A percentile compares a stretch with the other conserved stretches of the same genome.
Conservation (phyloP, 1,140 invertebrate genomes). For the Platorchestia sp. region DNA sequence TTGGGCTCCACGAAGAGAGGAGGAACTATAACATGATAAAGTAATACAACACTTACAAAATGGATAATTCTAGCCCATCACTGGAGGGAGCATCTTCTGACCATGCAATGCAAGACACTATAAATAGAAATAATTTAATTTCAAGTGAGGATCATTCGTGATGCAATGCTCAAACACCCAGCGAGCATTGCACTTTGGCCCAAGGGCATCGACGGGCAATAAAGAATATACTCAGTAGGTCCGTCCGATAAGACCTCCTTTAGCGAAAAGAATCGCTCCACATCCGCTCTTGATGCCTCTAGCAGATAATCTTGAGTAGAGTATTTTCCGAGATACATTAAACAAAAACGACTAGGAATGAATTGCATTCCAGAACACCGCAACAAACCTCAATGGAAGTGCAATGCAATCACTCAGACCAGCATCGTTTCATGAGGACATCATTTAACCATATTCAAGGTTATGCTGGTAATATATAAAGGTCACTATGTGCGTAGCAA, state of each 20-base stretch:
- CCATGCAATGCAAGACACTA: not conserved
- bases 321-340: not conserved
- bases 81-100: not conserved
- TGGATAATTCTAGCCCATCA: not conserved
- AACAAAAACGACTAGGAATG: not conserved
- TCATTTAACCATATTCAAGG: too few relatives aligned
- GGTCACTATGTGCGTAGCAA: too few relatives aligned
- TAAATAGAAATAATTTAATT: not conserved
- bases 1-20: not conserved
- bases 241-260: not conserved
- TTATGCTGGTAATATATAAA: too few relatives aligned
- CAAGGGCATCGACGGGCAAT: not conserved
- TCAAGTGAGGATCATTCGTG: not conserved
- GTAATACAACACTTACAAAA: not conserved
- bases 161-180: not conserved
- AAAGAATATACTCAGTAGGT: not conserved
- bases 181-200: not conserved
- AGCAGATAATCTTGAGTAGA: not conserved
- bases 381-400: not conserved
- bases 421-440: not conserved
- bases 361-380: not conserved
- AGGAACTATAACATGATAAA: not conserved
- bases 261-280: not conserved
- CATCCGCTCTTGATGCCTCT: not conserved
- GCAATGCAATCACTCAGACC: not conserved